Evolutionary conservation across 1,140 invertebrate genomes (phyloP), one percentile per base, ranked within the genome.

Genomic region (Formica selysi): DNA sequence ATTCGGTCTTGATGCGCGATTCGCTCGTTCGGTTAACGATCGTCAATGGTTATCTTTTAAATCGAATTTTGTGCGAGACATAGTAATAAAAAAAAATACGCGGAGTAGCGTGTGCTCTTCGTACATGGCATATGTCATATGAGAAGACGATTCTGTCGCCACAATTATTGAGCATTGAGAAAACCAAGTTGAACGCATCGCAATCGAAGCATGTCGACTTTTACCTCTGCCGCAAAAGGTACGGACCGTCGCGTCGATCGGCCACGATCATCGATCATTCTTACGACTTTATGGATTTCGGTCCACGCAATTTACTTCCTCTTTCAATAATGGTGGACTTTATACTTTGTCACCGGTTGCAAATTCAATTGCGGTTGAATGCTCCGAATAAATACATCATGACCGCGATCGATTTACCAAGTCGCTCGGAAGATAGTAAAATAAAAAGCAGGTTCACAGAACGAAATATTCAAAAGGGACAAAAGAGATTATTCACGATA

Each of bases 11-110:
- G 67, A 92, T 91, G 83, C 86, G 86, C 87, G 76, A 59, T 85
- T 80, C 76, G 64, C 26, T 85, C 78, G 87, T 87, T 87, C 91
- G 92, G 79, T 91, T 92, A 93, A 92, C 88, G 92, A 89, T 89
- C 90, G 88, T 91, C 89, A 90, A 92, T 92, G 87, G 80, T 65
- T 74, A 62, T 83, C 86, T 91, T 81, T 93, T 91, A 91, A 90
- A 90, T 93, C 89, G 65, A 76, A 64, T 86, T 65, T 76, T 74
- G 26, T 29, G 32, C 67, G 38, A 48, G 29, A 48, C 38, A 32
- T 84, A 84, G 59, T 80, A 80, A 79, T 68, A 85, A 51, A 22
- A 71, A 57, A 68, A 54, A 80, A 87, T 36, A 10, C n/a, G 44
- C 51, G 22, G 51, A 81, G 81, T 87, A 65, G 73, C 54, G 38